phyloP scores from a whole-genome alignment of 2,113 vertebrate genomes.

The Trichomycterus rosablanca region DNA sequence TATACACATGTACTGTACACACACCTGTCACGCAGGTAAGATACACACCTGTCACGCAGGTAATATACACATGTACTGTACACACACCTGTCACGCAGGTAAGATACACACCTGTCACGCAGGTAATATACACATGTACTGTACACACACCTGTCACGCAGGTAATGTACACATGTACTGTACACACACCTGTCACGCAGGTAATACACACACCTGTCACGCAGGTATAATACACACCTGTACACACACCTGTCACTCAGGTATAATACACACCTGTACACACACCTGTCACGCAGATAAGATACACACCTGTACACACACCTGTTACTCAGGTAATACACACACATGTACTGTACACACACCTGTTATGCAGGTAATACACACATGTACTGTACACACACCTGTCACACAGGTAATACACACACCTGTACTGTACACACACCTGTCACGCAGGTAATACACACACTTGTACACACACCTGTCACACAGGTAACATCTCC shows the following conservation, averaged over 20 bases:
- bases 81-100: slow-evolving; percentile 79
- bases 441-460: neutral
- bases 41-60: slow-evolving; percentile 86
- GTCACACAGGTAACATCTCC: neutral
- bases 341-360: neutral
- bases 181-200: slow-evolving; percentile 60
- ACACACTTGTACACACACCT: neutral
- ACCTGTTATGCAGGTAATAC: neutral
- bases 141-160: slow-evolving; percentile 10
- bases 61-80: no score
- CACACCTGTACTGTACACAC: neutral
- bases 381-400: no score
- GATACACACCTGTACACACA: no score
- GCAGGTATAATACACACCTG: slow-evolving; percentile 33
- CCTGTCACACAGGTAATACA: neutral
- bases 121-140: slow-evolving; percentile 37
- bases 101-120: slow-evolving; percentile 25
- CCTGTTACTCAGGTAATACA: no score
- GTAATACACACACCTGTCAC: slow-evolving; percentile 50
- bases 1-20: slow-evolving; percentile 38
- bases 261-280: slow-evolving; percentile 11
- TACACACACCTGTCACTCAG: slow-evolving; percentile 1
- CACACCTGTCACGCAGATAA: neutral
- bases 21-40: slow-evolving; percentile 50
- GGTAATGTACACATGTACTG: slow-evolving; percentile 51